Percentiles rank a stretch among this genome's conserved stretches.
phyloP scores from a whole-genome alignment of 2,888 invertebrate species.

The Bellardia bayeri region DNA sequence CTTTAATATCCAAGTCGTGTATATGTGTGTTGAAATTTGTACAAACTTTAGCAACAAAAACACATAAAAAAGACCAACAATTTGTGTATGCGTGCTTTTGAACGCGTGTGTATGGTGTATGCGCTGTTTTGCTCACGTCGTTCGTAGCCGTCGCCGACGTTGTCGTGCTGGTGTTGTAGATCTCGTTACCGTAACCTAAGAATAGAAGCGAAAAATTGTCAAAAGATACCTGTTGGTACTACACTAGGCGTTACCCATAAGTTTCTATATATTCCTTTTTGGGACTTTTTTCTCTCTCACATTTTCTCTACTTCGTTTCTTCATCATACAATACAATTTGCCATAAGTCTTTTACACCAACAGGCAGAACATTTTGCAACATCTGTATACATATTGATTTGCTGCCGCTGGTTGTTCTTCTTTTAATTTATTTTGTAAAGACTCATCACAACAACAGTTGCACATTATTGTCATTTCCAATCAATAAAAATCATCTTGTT shows the following conservation, averaged over 20 bases:
- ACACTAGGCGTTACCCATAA: slow-evolving; percentile 71
- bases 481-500: slow-evolving; percentile 8
- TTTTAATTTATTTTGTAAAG: not conserved
- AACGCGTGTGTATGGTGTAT: slow-evolving; percentile 45
- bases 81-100: slow-evolving; percentile 17
- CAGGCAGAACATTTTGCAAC: not conserved
- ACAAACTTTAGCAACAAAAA: slow-evolving; percentile 11
- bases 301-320: slow-evolving; percentile 30
- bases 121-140: slow-evolving; percentile 48
- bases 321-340: slow-evolving; percentile 14
- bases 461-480: not conserved
- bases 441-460: not conserved
- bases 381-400: slow-evolving; percentile 28
- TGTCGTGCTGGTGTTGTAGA: slow-evolving; percentile 37
- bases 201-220: slow-evolving; percentile 59
- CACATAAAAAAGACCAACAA: not conserved
- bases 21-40: slow-evolving; percentile 20
- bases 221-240: slow-evolving; percentile 70
- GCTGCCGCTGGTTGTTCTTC: slow-evolving; percentile 4
- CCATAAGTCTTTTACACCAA: slow-evolving; percentile 1
- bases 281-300: slow-evolving; percentile 21
- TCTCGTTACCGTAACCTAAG: slow-evolving; percentile 53
- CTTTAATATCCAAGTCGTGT: slow-evolving; percentile 9
- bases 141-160: not conserved
- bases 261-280: slow-evolving; percentile 53